phyloP scores from a whole-genome alignment of 64 coral and sea anemone genomes.

The Orbicella faveolata region DNA sequence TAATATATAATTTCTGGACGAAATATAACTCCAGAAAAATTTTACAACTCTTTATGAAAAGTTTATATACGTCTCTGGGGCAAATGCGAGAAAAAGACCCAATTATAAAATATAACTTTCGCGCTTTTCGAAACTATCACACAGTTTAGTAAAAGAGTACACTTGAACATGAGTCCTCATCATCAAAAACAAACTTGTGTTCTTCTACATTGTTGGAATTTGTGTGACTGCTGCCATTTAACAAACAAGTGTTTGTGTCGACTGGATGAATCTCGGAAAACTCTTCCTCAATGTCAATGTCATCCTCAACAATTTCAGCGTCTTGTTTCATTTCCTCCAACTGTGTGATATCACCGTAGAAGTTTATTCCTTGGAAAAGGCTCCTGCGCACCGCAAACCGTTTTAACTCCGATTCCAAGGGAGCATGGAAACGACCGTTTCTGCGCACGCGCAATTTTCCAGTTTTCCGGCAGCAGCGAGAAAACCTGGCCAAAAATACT shows the following conservation, averaged over 20 bases:
- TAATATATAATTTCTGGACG: too few species aligned
- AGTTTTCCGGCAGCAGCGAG: slow-evolving; percentile 15
- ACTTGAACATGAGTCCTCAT: slow-evolving; percentile 58
- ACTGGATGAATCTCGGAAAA: neutral
- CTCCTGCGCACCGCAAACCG: neutral
- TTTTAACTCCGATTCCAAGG: slow-evolving; percentile 11
- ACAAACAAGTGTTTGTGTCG: slow-evolving; percentile 8
- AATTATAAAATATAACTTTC: too few species aligned
- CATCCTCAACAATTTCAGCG: slow-evolving; percentile 22
- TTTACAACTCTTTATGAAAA: too few species aligned
- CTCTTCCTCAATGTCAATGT: slow-evolving; percentile 18
- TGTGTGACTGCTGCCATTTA: neutral
- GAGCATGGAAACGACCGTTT: neutral
- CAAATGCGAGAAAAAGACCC: too few species aligned
- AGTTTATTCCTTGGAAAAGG: neutral
- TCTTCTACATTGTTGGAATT: neutral
- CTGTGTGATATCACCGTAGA: slow-evolving; percentile 5
- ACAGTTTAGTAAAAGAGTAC: slow-evolving; percentile 35
- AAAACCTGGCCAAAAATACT: slow-evolving; percentile 16
- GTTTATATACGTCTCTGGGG: too few species aligned
- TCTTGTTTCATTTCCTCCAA: neutral
- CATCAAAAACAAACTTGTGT: slow-evolving; percentile 29
- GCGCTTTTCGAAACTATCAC: too few species aligned
- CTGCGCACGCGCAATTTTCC: neutral
- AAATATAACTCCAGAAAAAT: too few species aligned